These are phyloP conservation scores for Pristionchus entomophagus DNA, from an alignment of 2,888 invertebrate genomes.

Conservation along the genomic window DNA sequence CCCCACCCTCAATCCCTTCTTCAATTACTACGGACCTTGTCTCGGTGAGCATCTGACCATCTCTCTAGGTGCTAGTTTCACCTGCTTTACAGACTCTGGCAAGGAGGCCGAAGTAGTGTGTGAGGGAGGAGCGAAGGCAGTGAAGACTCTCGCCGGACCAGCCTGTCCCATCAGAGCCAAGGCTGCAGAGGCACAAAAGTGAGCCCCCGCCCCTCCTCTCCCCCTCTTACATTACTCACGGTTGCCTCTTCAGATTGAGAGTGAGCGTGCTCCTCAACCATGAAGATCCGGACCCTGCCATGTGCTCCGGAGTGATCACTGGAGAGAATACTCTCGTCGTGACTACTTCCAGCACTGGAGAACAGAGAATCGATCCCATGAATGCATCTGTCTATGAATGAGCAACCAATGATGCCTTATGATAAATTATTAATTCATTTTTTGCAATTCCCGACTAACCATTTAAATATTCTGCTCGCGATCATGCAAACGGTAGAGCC, in stretches of 20 bases:
- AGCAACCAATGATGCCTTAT: too few species aligned
- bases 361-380: neutral
- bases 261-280: neutral
- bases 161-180: neutral
- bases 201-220: neutral
- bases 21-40: conserved; percentile 42
- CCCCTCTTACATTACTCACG: neutral
- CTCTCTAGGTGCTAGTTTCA: neutral
- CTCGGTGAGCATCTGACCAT: neutral
- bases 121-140: neutral
- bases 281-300: neutral
- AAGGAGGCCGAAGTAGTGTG: neutral
- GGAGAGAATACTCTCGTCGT: neutral
- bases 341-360: neutral
- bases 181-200: neutral
- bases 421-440: too few species aligned
- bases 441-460: too few species aligned
- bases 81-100: neutral
- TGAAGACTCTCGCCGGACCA: neutral
- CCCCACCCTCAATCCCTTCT: conserved; percentile 9
- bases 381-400: too few species aligned
- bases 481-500: too few species aligned
- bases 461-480: too few species aligned
- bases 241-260: neutral
- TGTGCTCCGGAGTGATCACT: neutral